phyloP scores from a whole-genome alignment of 2,888 invertebrate species.

The Luffia ferchaultella region DNA sequence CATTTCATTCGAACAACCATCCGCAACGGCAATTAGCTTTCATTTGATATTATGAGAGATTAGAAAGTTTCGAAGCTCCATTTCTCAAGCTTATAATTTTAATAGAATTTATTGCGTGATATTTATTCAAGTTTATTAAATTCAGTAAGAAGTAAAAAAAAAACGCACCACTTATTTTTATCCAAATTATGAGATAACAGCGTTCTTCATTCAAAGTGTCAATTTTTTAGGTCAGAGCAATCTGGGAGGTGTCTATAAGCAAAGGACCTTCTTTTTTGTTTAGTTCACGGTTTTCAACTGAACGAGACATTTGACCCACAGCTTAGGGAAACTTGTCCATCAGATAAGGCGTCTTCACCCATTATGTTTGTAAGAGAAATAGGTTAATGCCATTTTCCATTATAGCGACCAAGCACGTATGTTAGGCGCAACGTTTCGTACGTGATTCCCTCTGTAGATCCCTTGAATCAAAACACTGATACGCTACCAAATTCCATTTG shows the following conservation, averaged over 20 bases:
- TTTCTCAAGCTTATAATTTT: background rate
- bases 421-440: background rate
- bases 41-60: background rate
- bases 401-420: constrained; percentile 28
- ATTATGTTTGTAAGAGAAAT: constrained; percentile 27
- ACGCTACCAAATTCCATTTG: background rate
- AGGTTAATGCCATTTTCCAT: constrained; percentile 53
- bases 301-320: background rate
- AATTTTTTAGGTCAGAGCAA: too few species aligned
- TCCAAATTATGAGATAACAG: too few species aligned
- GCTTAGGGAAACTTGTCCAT: background rate
- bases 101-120: too few species aligned
- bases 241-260: too few species aligned
- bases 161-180: too few species aligned
- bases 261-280: too few species aligned
- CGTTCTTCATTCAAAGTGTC: too few species aligned
- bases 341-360: background rate
- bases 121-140: too few species aligned
- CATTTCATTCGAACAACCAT: too few species aligned
- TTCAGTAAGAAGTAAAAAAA: too few species aligned
- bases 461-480: background rate
- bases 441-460: background rate
- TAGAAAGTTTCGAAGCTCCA: background rate
- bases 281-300: background rate
- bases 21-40: background rate